Evolutionary conservation across 2,113 vertebrate genomes (phyloP), one percentile per base, ranked within the genome.

Genomic region (Macquaria australasica): DNA sequence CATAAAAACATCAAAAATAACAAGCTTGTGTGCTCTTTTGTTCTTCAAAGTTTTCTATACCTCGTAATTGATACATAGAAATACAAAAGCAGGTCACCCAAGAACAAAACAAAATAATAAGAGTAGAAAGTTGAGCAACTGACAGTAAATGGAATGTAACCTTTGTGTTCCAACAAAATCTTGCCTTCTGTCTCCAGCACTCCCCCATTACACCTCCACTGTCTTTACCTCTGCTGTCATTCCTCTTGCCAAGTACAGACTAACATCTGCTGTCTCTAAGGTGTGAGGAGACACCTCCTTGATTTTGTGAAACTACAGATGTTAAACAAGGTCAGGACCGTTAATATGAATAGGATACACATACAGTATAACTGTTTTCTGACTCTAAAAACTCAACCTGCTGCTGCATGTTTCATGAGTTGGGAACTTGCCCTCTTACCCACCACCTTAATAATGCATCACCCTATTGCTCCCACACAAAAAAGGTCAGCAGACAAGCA

Each of bases 121-220:
- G 67, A 91, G 83, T 74, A 89, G 66, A 89, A 91, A 87, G 72
- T 90, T 87, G 79, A 92, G 85, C 82, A 92, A 83, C 73, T 77
- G 86, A 94, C 88, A 91, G 82, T 86, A 82, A 89, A 93, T 91
- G 92, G 93, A 95, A 95, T 95, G 94, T 93, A 87, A 93, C 88
- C 77, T 71, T 73, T 85, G 64, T 88, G 79, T 79, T 87, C 73
- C 85, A 77, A 85, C 64, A 70, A 88, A 89, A 79, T 58, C 43
- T 62, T 81, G 45, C 79, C 73, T 41, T 78, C 41, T 53, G 18
- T 78, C 67, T 79, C 62, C 41, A 87, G 82, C 63, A 58, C 34
- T 73, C 63, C 69, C 34, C 73, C 63, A 53, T 51, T n/a, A 69
- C 58, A 58, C 23, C 60, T 74, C 25, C 48, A 63, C 66, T 6